phyloP scores from a whole-genome alignment of 2,113 vertebrate species.

The Cervus canadensis region DNA sequence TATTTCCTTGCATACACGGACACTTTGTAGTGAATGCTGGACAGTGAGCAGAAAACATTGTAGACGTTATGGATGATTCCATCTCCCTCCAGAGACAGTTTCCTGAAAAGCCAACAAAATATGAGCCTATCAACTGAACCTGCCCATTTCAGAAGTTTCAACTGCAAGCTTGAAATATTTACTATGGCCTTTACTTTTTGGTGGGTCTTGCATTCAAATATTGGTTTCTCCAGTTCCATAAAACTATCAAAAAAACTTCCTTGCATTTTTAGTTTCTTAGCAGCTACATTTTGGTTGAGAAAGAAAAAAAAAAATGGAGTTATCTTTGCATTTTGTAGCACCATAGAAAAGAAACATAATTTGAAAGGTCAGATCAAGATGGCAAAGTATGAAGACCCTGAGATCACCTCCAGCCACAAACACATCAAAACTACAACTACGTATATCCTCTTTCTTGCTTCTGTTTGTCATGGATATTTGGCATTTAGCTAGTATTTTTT shows the following conservation, averaged over 20 bases:
- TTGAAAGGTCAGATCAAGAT: not conserved
- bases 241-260: not conserved
- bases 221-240: not conserved
- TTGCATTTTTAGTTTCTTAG: not conserved
- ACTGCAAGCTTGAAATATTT: not conserved
- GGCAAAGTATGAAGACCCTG: not conserved
- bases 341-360: not conserved
- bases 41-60: not conserved
- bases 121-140: not conserved
- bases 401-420: not conserved
- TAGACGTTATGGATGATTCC: not conserved
- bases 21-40: not conserved
- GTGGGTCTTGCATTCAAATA: not conserved
- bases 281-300: not conserved
- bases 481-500: not conserved
- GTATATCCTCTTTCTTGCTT: not conserved
- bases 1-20: not conserved
- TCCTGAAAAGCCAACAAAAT: not conserved
- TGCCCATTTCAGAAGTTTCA: not conserved
- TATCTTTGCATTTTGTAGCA: not conserved
- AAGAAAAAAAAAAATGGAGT: not conserved
- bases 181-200: not conserved
- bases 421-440: not conserved
- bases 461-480: not conserved
- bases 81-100: not conserved